Evolutionary conservation across 2,888 invertebrate genomes (phyloP), one percentile per base, ranked within the genome.

Genomic region (Drosophila cyrtoloma): DNA sequence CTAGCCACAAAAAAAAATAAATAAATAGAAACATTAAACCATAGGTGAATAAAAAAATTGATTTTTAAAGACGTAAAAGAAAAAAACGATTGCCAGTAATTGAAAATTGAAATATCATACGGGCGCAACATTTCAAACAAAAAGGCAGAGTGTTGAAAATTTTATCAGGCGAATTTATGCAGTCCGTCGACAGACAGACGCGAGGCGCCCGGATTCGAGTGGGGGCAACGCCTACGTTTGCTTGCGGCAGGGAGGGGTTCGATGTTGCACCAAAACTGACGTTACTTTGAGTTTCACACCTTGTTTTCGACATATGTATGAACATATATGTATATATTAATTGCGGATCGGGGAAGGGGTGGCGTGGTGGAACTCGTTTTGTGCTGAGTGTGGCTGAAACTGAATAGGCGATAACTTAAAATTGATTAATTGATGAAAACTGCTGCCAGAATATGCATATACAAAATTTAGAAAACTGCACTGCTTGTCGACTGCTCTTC

Each of bases 91-190:
- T 66, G 74, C 71, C 75, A 73, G 81, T 85, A 86, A 88, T 88
- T 86, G 88, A 86, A 88, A 88, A 88, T 86, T 86, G 88, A 86
- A 86, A 88, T 88, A 88, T 86, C 86, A 85, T 75, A 87, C 71
- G 63, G 56, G 74, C 74, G 83, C 81, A 76, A 75, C 64, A 78
- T 80, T 86, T 86, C 75, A 77, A 85, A 83, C 79, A 61, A 76
- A 71, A 77, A 62, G 68, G 72, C 82, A 71, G 68, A 58, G 66
- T 73, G 75, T 71, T 86, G 86, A 86, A 84, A 73, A 66, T 72
- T 81, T 87, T 77, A 87, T 85, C 81, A 75, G 67, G 33, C 81
- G 70, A 75, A 83, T 85, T 85, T 81, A 85, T 85, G 85, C 79
- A 74, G 69, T 28, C 60, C 59, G 28, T 14, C 26, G 47, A n/a